A percentile compares a stretch with the other conserved stretches of the same genome.
phyloP scores from a whole-genome alignment of 2,888 invertebrate genomes.

The Alloscopus bannaensis region DNA sequence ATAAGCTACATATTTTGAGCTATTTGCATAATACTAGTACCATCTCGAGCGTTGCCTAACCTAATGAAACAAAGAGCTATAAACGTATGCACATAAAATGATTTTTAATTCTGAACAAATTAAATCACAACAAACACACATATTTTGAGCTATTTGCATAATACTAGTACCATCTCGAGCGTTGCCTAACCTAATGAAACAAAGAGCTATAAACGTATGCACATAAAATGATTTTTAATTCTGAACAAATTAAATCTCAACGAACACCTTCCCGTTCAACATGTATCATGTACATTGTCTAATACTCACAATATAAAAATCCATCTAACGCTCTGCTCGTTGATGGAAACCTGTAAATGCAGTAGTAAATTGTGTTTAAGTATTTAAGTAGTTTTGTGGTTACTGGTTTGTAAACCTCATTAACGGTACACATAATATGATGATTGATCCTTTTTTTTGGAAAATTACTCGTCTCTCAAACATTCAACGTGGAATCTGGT shows the following conservation, averaged over 20 bases:
- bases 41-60: no score
- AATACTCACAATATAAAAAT: not conserved
- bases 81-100: not conserved
- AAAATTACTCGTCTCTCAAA: no score
- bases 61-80: no score
- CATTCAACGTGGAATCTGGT: not conserved
- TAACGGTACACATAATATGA: not conserved
- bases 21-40: no score
- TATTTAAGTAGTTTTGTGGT: not conserved
- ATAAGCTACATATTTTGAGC: not conserved
- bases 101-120: not conserved
- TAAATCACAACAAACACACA: not conserved
- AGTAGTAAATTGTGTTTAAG: not conserved
- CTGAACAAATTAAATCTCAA: not conserved
- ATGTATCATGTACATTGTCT: not conserved
- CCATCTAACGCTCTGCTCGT: not conserved
- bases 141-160: not conserved
- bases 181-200: no score
- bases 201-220: not conserved
- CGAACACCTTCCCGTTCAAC: not conserved
- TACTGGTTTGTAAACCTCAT: no score
- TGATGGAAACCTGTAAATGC: not conserved
- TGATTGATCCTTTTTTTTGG: no score
- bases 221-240: not conserved
- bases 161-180: no score